These are phyloP conservation scores for Glaucopsyche alexis DNA, from an alignment of 2,888 invertebrate species.

Conservation along the genomic window DNA sequence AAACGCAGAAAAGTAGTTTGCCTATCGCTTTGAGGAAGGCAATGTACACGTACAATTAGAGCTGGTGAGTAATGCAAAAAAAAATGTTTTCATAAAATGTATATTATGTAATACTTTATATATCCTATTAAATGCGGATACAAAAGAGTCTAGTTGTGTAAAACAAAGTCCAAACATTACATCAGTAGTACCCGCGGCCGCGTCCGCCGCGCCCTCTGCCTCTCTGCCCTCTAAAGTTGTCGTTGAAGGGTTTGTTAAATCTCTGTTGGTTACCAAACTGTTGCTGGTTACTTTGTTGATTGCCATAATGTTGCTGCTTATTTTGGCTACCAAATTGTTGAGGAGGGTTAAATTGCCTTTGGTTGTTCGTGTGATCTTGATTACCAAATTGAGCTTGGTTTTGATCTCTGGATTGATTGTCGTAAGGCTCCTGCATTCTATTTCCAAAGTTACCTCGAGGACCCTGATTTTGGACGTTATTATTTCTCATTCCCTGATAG, in stretches of 20 bases:
- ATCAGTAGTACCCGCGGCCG: slow-evolving; percentile 47
- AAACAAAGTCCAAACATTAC: neutral
- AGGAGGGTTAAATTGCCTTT: slow-evolving; percentile 32
- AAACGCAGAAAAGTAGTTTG: too few species aligned
- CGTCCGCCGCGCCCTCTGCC: slow-evolving; percentile 52
- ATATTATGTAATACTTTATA: slow-evolving; percentile 1
- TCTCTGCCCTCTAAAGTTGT: slow-evolving; percentile 39
- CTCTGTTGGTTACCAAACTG: slow-evolving; percentile 45
- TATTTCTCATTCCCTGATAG: slow-evolving; percentile 23
- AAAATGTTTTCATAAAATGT: neutral
- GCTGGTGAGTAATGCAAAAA: neutral
- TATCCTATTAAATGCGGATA: slow-evolving; percentile 34
- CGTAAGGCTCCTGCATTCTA: slow-evolving; percentile 38
- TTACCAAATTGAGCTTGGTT: slow-evolving; percentile 29
- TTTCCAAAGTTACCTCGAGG: slow-evolving; percentile 48
- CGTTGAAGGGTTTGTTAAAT: slow-evolving; percentile 30
- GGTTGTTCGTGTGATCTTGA: slow-evolving; percentile 37
- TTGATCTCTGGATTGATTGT: slow-evolving; percentile 13
- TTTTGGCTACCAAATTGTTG: slow-evolving; percentile 15
- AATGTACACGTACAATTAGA: too few species aligned
- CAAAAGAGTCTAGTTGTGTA: slow-evolving; percentile 7
- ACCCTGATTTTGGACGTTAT: slow-evolving; percentile 45
- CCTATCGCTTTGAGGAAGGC: too few species aligned
- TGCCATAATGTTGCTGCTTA: neutral
- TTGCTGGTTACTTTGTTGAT: slow-evolving; percentile 35